A percentile compares a stretch with the other conserved stretches of the same genome.
Conservation (phyloP, 2,113 vertebrate genomes). For the Mohoua ochrocephala region DNA sequence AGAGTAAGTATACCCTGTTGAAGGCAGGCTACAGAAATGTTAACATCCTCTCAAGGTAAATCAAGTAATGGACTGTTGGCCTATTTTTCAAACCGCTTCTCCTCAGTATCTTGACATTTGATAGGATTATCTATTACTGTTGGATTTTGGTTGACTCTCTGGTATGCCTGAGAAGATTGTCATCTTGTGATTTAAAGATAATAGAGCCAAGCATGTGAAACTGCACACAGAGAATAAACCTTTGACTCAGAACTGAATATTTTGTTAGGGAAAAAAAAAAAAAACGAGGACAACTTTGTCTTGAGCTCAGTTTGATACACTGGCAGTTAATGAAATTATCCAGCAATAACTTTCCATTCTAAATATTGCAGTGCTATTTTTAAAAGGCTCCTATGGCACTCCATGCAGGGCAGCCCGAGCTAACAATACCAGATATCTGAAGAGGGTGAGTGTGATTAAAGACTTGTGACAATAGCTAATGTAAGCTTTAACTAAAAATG, state of each 20-base stretch:
- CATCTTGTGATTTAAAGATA: conserved; percentile 75
- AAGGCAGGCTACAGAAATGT: conserved; percentile 28
- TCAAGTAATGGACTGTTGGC: conserved; percentile 62
- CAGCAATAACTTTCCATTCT: conserved; percentile 70
- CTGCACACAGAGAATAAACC: conserved; percentile 64
- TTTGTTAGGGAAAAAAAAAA: conserved; percentile 15
- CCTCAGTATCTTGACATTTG: conserved; percentile 71
- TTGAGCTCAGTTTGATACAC: conserved; percentile 65
- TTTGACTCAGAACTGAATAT: conserved; percentile 67
- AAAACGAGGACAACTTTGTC: conserved; percentile 27
- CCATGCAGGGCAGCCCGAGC: neutral
- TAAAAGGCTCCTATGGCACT: conserved; percentile 54
- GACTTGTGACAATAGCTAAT: conserved; percentile 55
- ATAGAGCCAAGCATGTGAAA: conserved; percentile 68
- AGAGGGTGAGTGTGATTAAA: conserved; percentile 50
- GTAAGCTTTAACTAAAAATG: conserved; percentile 66
- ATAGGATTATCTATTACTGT: conserved; percentile 72
- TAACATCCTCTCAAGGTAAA: conserved; percentile 44
- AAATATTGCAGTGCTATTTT: conserved; percentile 67
- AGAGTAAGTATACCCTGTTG: conserved; percentile 7
- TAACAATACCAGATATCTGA: conserved; percentile 27
- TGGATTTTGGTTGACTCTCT: conserved; percentile 70
- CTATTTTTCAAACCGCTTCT: conserved; percentile 71
- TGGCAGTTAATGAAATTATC: conserved; percentile 65
- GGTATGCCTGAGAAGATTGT: conserved; percentile 66